Evolutionary conservation across 2,113 vertebrate genomes (phyloP).

Genomic region (Carassius auratus): DNA sequence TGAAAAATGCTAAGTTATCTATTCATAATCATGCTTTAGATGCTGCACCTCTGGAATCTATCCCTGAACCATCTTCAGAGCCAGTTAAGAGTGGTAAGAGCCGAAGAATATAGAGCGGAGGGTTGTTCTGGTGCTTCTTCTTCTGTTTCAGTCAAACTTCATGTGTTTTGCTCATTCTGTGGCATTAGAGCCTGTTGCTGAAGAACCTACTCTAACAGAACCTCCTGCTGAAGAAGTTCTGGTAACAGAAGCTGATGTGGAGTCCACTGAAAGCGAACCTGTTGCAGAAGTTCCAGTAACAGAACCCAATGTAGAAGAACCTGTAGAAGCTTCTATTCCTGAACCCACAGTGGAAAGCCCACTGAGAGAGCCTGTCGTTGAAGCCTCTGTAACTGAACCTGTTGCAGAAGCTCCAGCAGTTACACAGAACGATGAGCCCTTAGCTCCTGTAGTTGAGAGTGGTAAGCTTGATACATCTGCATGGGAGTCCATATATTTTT

Average conservation of each 20-base stretch:
- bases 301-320: constrained; percentile 15
- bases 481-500: constrained; percentile 37
- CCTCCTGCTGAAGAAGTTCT: constrained; percentile 5
- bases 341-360: not conserved
- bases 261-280: constrained; percentile 9
- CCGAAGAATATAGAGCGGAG: not conserved
- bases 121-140: not conserved
- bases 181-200: constrained; percentile 21
- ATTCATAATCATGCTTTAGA: not conserved
- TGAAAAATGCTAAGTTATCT: not conserved
- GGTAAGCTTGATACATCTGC: constrained; percentile 56
- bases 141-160: not conserved
- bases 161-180: constrained; percentile 25
- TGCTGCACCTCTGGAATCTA: not conserved
- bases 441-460: constrained; percentile 35
- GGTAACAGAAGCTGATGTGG: not conserved
- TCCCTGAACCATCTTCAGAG: not conserved
- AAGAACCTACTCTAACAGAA: constrained; percentile 2
- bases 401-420: constrained; percentile 19
- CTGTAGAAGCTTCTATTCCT: not conserved
- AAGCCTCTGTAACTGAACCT: constrained; percentile 7
- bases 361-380: not conserved
- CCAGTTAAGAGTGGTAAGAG: not conserved
- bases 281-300: not conserved
- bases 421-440: constrained; percentile 40